Evolutionary conservation across 2,113 vertebrate species (phyloP).

Genomic region (human): GRCh38 chr4:38230501-38231000

Average conservation of each 20-base stretch:
- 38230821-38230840: not conserved
- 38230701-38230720: not conserved
- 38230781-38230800: not conserved
- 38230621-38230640: conserved; percentile 61
- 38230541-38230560: conserved; percentile 63
- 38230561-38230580: conserved; percentile 36
- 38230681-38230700: not conserved
- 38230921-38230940: not conserved
- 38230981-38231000: not conserved
- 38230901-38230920: not conserved
- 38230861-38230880: not conserved
- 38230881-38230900: not conserved
- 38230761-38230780: conserved; percentile 49
- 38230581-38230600: conserved; percentile 44
- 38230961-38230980: not conserved
- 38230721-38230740: not conserved
- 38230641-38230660: conserved; percentile 25
- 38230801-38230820: not conserved
- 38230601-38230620: conserved; percentile 73
- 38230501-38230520: conserved; percentile 55
- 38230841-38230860: not conserved
- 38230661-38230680: conserved; percentile 30
- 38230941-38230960: accelerated
- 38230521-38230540: conserved; percentile 70
- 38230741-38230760: not conserved